These are phyloP conservation scores for Drosophila kurseongensis DNA, from an alignment of 1,140 invertebrate genomes.

Conservation along the genomic window DNA sequence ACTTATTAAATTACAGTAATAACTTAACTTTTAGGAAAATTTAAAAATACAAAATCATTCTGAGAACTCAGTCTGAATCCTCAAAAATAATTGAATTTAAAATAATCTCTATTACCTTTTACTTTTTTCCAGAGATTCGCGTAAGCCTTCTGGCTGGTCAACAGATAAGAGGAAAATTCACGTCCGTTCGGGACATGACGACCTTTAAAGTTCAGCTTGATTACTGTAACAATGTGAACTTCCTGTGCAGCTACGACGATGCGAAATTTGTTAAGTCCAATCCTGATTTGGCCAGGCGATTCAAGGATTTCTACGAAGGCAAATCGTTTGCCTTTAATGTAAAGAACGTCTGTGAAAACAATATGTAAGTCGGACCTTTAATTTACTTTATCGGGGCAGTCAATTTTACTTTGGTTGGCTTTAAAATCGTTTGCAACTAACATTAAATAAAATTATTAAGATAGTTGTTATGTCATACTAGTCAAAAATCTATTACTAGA, in stretches of 20 bases:
- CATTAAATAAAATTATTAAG: too few species aligned
- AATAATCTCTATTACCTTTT: too few species aligned
- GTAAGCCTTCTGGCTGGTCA: constrained; percentile 73
- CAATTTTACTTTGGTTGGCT: background rate
- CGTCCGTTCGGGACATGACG: constrained; percentile 70
- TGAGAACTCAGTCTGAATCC: too few species aligned
- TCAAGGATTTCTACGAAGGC: constrained; percentile 77
- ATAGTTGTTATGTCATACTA: too few species aligned
- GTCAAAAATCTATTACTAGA: too few species aligned
- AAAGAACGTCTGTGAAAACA: constrained; percentile 78
- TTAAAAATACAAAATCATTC: too few species aligned
- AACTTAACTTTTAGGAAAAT: too few species aligned
- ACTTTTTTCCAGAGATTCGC: constrained; percentile 57
- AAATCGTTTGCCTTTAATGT: constrained; percentile 75
- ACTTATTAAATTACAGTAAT: too few species aligned
- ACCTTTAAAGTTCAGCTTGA: constrained; percentile 78
- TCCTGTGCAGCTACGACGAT: constrained; percentile 78
- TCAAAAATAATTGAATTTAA: too few species aligned
- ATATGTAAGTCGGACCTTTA: constrained; percentile 61
- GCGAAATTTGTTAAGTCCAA: constrained; percentile 79
- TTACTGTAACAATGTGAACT: constrained; percentile 60
- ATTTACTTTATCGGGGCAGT: background rate
- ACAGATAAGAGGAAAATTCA: constrained; percentile 75
- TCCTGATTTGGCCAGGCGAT: constrained; percentile 64
- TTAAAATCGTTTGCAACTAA: background rate